Percentiles rank a stretch among this genome's conserved stretches.
phyloP scores from a whole-genome alignment of 2,113 vertebrate species.

The Tonatia bakeri region DNA sequence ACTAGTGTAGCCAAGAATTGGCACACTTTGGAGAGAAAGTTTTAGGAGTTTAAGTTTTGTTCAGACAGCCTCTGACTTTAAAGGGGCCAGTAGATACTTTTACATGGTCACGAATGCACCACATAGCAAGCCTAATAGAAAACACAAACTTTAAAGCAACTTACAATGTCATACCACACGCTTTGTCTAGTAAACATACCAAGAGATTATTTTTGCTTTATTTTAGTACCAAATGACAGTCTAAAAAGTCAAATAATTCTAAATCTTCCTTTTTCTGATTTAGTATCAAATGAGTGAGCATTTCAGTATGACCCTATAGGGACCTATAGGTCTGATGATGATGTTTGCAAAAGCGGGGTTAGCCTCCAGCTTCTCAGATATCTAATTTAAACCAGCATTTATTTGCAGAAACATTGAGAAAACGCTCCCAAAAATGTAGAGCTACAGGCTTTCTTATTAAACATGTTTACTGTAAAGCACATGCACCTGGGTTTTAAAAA shows the following conservation, averaged over 20 bases:
- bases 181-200: constrained; percentile 72
- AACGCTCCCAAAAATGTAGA: constrained; percentile 56
- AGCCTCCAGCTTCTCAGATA: constrained; percentile 77
- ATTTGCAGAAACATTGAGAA: constrained; percentile 57
- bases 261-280: constrained; percentile 95
- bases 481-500: not conserved
- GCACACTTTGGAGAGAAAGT: constrained; percentile 66
- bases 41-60: constrained; percentile 71
- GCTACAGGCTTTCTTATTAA: constrained; percentile 50
- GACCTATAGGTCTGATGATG: constrained; percentile 84
- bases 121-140: not conserved
- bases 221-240: constrained; percentile 76
- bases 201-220: constrained; percentile 78
- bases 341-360: constrained; percentile 88
- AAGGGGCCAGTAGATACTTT: constrained; percentile 46
- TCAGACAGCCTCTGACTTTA: constrained; percentile 72
- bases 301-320: constrained; percentile 92
- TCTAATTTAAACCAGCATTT: constrained; percentile 77
- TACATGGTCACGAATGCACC: not conserved
- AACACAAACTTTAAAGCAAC: constrained; percentile 57
- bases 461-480: not conserved
- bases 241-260: constrained; percentile 93
- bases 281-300: constrained; percentile 92
- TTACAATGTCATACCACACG: constrained; percentile 8
- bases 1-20: constrained; percentile 61